Evolutionary conservation across 1,140 invertebrate genomes (phyloP).

Genomic region (Gerris buenoi): DNA sequence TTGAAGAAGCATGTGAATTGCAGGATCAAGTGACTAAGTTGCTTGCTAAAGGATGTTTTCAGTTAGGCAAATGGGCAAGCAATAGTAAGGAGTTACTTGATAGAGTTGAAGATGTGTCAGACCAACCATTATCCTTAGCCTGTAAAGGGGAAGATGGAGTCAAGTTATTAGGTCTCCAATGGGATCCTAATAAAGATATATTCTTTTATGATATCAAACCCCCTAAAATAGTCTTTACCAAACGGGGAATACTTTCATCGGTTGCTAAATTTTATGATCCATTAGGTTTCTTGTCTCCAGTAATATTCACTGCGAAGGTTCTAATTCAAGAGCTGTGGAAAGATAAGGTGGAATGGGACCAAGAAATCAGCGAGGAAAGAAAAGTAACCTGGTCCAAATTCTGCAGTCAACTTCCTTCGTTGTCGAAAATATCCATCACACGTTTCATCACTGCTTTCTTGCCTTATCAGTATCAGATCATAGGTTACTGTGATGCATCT

Average conservation of each 20-base stretch:
- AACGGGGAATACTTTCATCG: background rate
- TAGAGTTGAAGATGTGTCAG: background rate
- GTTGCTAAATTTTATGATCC: conserved; percentile 7
- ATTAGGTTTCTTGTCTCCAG: background rate
- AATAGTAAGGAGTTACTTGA: too few species aligned
- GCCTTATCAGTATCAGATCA: background rate
- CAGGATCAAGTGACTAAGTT: conserved; percentile 14
- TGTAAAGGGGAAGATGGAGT: too few species aligned
- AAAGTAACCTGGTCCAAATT: background rate
- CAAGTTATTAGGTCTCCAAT: conserved; percentile 5
- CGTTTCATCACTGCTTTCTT: too few species aligned
- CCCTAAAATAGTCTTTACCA: too few species aligned
- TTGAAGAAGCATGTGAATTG: too few species aligned
- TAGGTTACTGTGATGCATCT: background rate
- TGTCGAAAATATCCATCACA: too few species aligned
- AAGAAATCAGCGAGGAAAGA: background rate
- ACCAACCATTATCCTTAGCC: background rate
- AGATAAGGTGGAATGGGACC: background rate
- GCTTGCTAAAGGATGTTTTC: conserved; percentile 15
- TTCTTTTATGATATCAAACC: too few species aligned
- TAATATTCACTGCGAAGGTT: too few species aligned
- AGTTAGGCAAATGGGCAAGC: too few species aligned
- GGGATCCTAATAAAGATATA: background rate
- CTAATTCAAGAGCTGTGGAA: conserved; percentile 6
- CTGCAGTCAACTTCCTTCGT: background rate